phyloP scores from a whole-genome alignment of 1,140 invertebrate genomes.

The Araneus ventricosus region DNA sequence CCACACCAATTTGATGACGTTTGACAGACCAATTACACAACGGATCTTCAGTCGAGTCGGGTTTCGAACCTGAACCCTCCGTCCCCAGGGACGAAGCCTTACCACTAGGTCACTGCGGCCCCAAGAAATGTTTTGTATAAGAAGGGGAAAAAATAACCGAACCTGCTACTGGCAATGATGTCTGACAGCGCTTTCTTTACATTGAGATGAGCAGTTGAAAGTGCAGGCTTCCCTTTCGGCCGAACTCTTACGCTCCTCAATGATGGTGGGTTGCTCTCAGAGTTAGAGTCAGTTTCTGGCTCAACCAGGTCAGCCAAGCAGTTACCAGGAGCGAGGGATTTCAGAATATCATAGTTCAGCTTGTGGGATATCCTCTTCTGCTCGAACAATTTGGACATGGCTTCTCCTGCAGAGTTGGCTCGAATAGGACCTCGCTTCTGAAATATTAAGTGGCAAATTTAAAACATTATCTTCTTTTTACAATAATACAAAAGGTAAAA shows the following conservation, averaged over 20 bases:
- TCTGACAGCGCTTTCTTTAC: slow-evolving; percentile 64
- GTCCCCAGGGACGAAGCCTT: too few species aligned
- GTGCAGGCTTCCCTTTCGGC: not conserved
- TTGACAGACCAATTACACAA: too few species aligned
- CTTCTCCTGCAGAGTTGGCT: slow-evolving; percentile 91
- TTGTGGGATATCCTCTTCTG: slow-evolving; percentile 97
- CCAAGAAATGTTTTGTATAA: too few species aligned
- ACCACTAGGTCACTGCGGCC: too few species aligned
- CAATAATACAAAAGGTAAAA: not conserved
- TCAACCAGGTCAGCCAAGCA: not conserved
- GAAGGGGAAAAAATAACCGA: too few species aligned
- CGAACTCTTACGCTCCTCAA: not conserved
- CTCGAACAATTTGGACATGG: slow-evolving; percentile 95
- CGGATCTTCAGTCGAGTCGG: too few species aligned
- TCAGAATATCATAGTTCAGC: slow-evolving; percentile 98
- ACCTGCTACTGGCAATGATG: slow-evolving; percentile 67
- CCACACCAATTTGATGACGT: too few species aligned
- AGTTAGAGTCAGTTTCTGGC: not conserved
- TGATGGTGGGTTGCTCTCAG: not conserved
- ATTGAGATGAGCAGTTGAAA: slow-evolving; percentile 12
- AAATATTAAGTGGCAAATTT: not conserved
- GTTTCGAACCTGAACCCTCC: too few species aligned
- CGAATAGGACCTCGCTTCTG: slow-evolving; percentile 83
- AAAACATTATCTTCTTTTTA: too few species aligned
- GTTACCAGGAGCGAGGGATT: slow-evolving; percentile 83